These are phyloP conservation scores for Ateles fusciceps DNA, from an alignment of 2,797 vertebrate genomes.

Conservation along the genomic window DNA sequence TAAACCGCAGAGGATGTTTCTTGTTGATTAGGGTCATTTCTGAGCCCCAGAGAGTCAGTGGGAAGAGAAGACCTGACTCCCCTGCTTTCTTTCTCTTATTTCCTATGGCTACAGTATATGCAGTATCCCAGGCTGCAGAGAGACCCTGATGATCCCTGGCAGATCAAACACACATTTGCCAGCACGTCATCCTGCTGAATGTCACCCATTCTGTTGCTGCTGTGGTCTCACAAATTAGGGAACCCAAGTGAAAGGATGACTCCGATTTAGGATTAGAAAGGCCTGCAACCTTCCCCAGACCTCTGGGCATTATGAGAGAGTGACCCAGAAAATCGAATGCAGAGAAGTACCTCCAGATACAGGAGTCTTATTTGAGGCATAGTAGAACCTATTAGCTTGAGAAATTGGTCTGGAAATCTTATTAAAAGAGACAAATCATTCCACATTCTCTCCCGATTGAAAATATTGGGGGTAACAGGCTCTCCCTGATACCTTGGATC, in stretches of 20 bases:
- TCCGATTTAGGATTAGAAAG: neutral
- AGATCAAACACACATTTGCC: neutral
- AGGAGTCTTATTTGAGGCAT: conserved; percentile 55
- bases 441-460: conserved; percentile 50
- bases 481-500: neutral
- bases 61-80: neutral
- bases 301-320: conserved; percentile 35
- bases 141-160: neutral
- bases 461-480: conserved; percentile 60
- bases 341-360: conserved; percentile 55
- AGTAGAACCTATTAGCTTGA: conserved; percentile 71
- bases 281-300: neutral
- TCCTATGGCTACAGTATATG: neutral
- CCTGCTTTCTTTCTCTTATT: neutral
- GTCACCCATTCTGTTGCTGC: neutral
- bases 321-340: conserved; percentile 68
- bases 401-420: conserved; percentile 73
- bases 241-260: neutral
- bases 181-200: neutral
- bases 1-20: neutral
- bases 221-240: neutral
- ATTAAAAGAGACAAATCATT: conserved; percentile 73
- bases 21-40: neutral
- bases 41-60: neutral
- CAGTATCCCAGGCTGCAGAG: neutral